phyloP scores from a whole-genome alignment of 1,140 invertebrate genomes.

The Magallana gigas region DNA sequence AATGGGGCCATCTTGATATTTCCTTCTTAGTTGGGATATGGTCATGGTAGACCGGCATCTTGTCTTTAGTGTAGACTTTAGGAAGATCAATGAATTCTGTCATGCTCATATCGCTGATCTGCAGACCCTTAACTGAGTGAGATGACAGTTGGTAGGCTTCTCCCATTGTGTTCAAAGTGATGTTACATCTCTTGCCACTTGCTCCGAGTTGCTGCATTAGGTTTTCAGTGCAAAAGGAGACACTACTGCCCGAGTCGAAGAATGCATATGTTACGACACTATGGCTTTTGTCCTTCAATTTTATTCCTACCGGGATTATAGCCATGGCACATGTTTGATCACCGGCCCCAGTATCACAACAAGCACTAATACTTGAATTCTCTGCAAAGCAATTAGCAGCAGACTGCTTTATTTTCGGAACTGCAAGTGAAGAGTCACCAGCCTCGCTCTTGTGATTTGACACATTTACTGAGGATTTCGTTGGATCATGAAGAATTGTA shows the following conservation, averaged over 20 bases:
- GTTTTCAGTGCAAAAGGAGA: conserved; percentile 50
- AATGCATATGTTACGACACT: conserved; percentile 38
- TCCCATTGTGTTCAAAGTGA: conserved; percentile 52
- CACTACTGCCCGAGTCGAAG: conserved; percentile 40
- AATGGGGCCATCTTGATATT: conserved; percentile 47
- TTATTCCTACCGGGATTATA: conserved; percentile 43
- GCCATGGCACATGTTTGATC: conserved; percentile 41
- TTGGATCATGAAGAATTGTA: conserved; percentile 40
- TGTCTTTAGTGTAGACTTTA: conserved; percentile 47
- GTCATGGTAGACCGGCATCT: conserved; percentile 33
- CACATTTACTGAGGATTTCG: not conserved
- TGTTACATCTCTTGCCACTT: conserved; percentile 38
- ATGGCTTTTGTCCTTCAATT: not conserved
- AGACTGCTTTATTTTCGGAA: not conserved
- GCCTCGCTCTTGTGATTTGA: not conserved
- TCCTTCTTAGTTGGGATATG: conserved; percentile 55
- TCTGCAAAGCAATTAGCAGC: not conserved
- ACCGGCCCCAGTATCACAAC: conserved; percentile 11
- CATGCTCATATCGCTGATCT: conserved; percentile 43
- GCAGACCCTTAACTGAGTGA: conserved; percentile 37
- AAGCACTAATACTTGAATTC: not conserved
- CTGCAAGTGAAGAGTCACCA: not conserved
- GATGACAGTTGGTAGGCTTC: conserved; percentile 35
- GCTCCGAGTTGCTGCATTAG: conserved; percentile 30
- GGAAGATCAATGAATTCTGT: conserved; percentile 54